These are phyloP conservation scores for Corythaixoides concolor DNA, from an alignment of 2,113 vertebrate genomes.

Conservation along the genomic window DNA sequence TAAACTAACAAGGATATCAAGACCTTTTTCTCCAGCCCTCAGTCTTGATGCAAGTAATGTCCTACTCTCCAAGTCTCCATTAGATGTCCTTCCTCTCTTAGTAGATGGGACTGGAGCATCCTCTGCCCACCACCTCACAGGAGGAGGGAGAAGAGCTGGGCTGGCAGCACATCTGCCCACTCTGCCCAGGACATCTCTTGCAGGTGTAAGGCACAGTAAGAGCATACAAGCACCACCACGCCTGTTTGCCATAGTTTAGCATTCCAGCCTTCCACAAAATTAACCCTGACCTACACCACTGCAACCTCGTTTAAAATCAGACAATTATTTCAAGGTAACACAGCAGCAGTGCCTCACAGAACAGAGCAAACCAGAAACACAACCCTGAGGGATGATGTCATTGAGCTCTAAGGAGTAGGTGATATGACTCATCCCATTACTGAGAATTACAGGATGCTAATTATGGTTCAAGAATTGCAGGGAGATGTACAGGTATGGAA, in stretches of 20 bases:
- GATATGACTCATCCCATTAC: background rate
- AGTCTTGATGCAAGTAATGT: background rate
- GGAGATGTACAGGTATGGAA: background rate
- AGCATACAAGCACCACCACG: background rate
- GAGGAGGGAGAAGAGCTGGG: background rate
- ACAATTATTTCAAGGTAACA: background rate
- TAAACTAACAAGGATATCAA: background rate
- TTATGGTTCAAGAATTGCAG: background rate
- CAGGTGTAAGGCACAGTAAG: background rate
- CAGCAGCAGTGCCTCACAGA: background rate
- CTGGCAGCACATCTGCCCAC: background rate
- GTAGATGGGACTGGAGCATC: background rate
- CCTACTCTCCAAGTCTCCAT: background rate
- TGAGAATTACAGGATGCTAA: background rate
- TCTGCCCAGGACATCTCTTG: background rate
- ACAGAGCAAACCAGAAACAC: background rate
- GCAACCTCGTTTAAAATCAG: background rate
- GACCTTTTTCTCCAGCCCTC: background rate
- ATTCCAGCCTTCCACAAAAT: background rate
- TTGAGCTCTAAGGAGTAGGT: background rate
- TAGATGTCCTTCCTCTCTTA: background rate
- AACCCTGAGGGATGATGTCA: background rate
- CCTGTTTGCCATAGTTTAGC: background rate
- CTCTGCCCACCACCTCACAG: background rate
- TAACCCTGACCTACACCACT: background rate